Evolutionary conservation across 2,888 invertebrate genomes (phyloP).

Genomic region (Stegophylla sp.): DNA sequence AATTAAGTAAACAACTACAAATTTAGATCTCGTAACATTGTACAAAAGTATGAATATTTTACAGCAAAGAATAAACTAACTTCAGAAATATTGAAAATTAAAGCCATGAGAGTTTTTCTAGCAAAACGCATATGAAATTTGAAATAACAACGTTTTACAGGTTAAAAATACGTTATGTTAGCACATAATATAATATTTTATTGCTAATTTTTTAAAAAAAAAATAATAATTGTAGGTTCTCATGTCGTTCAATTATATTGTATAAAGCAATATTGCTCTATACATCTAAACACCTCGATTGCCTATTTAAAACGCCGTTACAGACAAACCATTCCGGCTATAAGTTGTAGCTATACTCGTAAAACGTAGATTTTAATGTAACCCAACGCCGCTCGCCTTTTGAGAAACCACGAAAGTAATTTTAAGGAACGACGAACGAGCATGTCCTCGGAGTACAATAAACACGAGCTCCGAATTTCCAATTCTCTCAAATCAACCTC

Average conservation of each 20-base stretch:
- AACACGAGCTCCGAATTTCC: slow-evolving; percentile 38
- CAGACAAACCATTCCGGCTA: slow-evolving; percentile 3
- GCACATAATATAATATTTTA: too few species aligned
- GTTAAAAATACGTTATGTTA: too few species aligned
- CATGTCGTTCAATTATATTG: too few species aligned
- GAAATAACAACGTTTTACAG: too few species aligned
- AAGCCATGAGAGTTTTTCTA: too few species aligned
- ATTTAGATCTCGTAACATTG: too few species aligned
- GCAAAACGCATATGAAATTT: too few species aligned
- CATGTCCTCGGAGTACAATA: slow-evolving; percentile 48
- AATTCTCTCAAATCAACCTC: slow-evolving; percentile 45
- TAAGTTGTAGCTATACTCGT: not conserved
- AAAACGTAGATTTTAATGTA: slow-evolving; percentile 34
- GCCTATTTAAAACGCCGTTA: slow-evolving; percentile 18
- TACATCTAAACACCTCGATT: slow-evolving; percentile 21
- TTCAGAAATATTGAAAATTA: not conserved
- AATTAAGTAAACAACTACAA: too few species aligned
- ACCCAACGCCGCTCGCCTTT: not conserved
- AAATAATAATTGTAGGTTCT: too few species aligned
- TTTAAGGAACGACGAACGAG: slow-evolving; percentile 35
- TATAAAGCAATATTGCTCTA: too few species aligned
- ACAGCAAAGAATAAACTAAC: slow-evolving; percentile 16
- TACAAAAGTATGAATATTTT: too few species aligned
- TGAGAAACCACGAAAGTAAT: slow-evolving; percentile 53
- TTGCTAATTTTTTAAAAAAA: too few species aligned